Evolutionary conservation across 2,797 vertebrate species (phyloP), one percentile per base, ranked within the genome.

Genomic region (Falco peregrinus): DNA sequence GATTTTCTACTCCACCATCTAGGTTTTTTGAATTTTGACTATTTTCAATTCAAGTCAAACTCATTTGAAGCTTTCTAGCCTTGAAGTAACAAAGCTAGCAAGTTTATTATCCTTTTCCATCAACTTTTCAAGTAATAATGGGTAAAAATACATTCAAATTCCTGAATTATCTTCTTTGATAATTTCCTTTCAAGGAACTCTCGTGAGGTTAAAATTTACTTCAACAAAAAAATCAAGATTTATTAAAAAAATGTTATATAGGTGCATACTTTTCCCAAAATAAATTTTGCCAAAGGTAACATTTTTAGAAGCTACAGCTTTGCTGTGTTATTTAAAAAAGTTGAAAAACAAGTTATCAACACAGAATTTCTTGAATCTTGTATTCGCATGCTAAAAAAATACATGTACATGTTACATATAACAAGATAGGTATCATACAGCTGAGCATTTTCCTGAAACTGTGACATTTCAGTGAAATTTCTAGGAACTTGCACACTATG

Each of bases 331-430:
- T 29, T 61, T 13, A 90, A 78, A 70, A 92, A 41, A 41, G 41
- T 20, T 84, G 28, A 88, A 91, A 93, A 89, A 20, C 22, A 91
- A 35, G 13, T 14, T 67, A 85, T 33, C 29, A 57, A 29, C 31
- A 69, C 60, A 37, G 35, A 88, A 87, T 77, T 80, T 84, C 39
- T 92, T 83, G 7, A 87, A 43, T 54, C 14, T 87, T 79, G 77
- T 3, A 67, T 5, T 28, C 1, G 0, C 6, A 50, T 5, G 2
- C 1, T 22, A 20, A 53, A 79, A 87, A 48, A 29, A 50, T 12
- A 51, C 25, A 76, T 16, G 33, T 35, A 41, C 11, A 50, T 61
- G 76, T 39, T 3, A 3, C 17, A 48, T n/a, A 60, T 19, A 87
- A 73, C 19, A 51, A 81, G 26, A 73, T 14, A 67, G 11, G 15